Conservation (phyloP, 2,888 invertebrate species). For the Drosophila picticornis region DNA sequence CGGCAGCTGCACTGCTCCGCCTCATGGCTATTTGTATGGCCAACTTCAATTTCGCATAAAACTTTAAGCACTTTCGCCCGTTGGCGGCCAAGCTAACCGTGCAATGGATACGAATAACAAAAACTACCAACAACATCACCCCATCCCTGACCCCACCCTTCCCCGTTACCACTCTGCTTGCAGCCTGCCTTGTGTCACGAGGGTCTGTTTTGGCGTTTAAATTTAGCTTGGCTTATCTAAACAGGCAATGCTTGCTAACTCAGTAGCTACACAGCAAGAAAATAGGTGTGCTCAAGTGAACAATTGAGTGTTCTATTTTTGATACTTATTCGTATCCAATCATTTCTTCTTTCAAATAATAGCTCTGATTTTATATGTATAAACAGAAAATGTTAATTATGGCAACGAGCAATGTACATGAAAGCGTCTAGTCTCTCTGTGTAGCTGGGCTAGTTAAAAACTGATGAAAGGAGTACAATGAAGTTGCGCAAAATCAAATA, state of each 20-base stretch:
- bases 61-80: constrained; percentile 71
- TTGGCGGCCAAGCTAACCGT: constrained; percentile 53
- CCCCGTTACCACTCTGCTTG: background rate
- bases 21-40: constrained; percentile 47
- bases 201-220: constrained; percentile 63
- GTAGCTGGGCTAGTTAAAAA: background rate
- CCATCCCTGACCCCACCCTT: background rate
- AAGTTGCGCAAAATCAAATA: background rate
- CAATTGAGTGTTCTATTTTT: background rate
- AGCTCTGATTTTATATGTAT: background rate
- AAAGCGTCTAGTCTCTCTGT: background rate
- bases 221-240: constrained; percentile 59
- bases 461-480: background rate
- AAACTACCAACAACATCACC: background rate
- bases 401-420: background rate
- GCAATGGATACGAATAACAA: constrained; percentile 16
- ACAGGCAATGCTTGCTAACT: constrained; percentile 34
- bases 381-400: background rate
- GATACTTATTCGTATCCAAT: background rate
- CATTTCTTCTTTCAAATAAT: background rate
- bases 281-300: background rate
- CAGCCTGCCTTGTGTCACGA: background rate
- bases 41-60: constrained; percentile 70
- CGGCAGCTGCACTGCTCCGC: constrained; percentile 9
- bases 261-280: background rate